Base-by-base conservation (phyloP, 2,113 vertebrate genomes). In the Dendrocopos noguchii region DNA sequence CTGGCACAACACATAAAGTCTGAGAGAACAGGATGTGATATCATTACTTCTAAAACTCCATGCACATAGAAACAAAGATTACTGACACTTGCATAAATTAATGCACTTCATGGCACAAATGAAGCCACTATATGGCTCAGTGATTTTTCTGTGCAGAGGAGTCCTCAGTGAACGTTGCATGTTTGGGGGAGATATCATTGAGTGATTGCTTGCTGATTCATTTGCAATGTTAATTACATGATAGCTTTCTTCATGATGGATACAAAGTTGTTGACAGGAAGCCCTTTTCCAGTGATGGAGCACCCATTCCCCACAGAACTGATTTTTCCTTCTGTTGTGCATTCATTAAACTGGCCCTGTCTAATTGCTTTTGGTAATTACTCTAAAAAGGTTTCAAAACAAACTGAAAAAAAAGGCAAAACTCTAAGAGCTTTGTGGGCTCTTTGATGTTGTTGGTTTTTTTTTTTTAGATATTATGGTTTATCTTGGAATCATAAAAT, bases 291-390 rank as follows among this genome's bases (percentile, higher is more conserved):
- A 73, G 50, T 27, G 29, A 70, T 18, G 15, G 87, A 94, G 63
- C 10, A 28, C 4, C 7, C 6, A 24, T 19, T 84, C 53, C 22
- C 28, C 42, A 46, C 15, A 83, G 61, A 95, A 74, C 25, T 39
- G 15, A 47, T 75, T 68, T 90, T 93, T 74, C 9, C 17, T 78
- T 94, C 4, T 2, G 12, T 33, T 8, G 7, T 76, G 50, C 11
- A 42, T 79, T 79, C 64, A 36, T 28, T 70, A 72, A 92, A 72
- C 8, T 0, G 0, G 15, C 29, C 7, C 15, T 2, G 4, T 70
- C 44, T 91, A 91, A 92, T 65, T 21, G 27, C 16, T 91, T 88
- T 60, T 56, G 50, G 25, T 85, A 95, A 92, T 95, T 88, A 47
- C 83, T 73, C 63, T 92, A 75, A 87, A 86, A 90, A 78, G 71